Evolutionary conservation across 2,113 vertebrate genomes (phyloP).

Genomic region (Hemichromis elongatus): DNA sequence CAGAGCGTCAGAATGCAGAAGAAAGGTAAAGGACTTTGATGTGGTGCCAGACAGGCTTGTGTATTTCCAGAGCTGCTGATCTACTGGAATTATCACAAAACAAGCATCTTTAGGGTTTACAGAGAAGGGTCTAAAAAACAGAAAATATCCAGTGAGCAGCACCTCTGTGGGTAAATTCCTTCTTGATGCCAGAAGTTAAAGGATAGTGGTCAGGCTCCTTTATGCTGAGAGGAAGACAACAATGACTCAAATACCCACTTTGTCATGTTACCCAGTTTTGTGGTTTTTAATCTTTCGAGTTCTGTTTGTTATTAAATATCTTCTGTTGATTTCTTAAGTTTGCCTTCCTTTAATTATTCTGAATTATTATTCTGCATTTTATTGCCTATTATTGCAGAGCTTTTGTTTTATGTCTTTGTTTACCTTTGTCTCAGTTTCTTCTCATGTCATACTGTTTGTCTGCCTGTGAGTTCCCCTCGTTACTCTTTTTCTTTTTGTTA

Average conservation of each 20-base stretch:
- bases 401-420: background rate
- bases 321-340: background rate
- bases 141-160: background rate
- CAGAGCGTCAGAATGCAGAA: background rate
- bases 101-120: background rate
- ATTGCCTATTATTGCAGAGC: background rate
- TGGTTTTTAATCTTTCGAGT: background rate
- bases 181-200: background rate
- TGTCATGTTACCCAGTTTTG: background rate
- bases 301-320: background rate
- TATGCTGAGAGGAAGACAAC: background rate
- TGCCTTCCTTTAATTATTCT: background rate
- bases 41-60: background rate
- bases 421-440: background rate
- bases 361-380: background rate
- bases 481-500: background rate
- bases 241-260: background rate
- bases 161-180: background rate
- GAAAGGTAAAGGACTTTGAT: background rate
- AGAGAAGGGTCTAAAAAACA: background rate
- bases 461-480: background rate
- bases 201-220: background rate
- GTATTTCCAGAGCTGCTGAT: background rate
- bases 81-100: background rate
- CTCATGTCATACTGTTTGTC: background rate